These are phyloP conservation scores for Esperia sulphurella DNA, from an alignment of 2,888 invertebrate species.

Conservation along the genomic window DNA sequence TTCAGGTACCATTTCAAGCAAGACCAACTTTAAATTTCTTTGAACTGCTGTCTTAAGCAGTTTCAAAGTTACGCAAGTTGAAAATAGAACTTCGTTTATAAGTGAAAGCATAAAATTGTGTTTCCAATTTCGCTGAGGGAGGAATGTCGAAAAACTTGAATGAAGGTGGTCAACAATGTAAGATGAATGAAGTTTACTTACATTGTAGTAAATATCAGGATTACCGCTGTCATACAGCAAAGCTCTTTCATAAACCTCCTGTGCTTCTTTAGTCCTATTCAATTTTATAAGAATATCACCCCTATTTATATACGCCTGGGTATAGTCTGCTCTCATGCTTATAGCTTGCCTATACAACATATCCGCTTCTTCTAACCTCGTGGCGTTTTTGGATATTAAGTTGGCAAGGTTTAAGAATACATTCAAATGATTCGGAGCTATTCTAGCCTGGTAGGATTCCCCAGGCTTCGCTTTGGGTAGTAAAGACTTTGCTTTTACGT, in stretches of 20 bases:
- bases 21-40: too few species aligned
- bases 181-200: conserved; percentile 78
- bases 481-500: conserved; percentile 92
- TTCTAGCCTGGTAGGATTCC: conserved; percentile 95
- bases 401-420: conserved; percentile 97
- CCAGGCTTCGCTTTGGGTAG: conserved; percentile 95
- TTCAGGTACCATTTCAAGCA: too few species aligned
- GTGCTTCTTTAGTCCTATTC: conserved; percentile 95
- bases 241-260: conserved; percentile 96
- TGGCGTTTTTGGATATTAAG: conserved; percentile 94
- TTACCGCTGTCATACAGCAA: conserved; percentile 95
- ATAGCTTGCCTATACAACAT: conserved; percentile 96
- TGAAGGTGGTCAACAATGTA: too few species aligned
- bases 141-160: neutral
- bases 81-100: neutral
- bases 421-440: conserved; percentile 97
- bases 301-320: conserved; percentile 97
- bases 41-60: too few species aligned
- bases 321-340: conserved; percentile 97
- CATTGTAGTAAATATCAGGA: conserved; percentile 96
- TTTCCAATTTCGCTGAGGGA: neutral
- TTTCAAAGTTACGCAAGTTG: too few species aligned
- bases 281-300: conserved; percentile 97
- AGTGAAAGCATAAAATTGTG: neutral
- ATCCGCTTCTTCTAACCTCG: conserved; percentile 95